These are phyloP conservation scores for Otocyon megalotis DNA, from an alignment of 2,113 vertebrate species.

Conservation along the genomic window DNA sequence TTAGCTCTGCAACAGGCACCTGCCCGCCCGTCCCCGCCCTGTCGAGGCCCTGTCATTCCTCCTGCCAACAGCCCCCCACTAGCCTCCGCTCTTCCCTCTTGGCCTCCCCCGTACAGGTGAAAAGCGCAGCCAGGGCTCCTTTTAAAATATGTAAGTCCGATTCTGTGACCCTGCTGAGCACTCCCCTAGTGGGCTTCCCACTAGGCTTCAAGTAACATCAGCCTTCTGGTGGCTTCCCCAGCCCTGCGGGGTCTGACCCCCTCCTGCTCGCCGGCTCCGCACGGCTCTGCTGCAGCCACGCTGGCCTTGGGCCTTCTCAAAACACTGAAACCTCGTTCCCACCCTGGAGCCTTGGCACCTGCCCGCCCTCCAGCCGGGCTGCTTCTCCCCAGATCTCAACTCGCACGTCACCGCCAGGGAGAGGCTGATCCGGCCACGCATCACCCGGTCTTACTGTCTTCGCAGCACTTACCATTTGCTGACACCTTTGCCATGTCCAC, in stretches of 20 bases:
- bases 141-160: not conserved
- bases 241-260: no score
- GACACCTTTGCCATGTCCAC: not conserved
- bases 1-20: not conserved
- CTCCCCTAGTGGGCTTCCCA: not conserved
- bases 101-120: no score
- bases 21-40: not conserved
- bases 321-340: fast-evolving
- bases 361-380: not conserved
- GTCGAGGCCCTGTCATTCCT: not conserved
- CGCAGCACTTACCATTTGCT: not conserved
- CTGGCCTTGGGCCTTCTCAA: not conserved
- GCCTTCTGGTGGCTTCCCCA: not conserved
- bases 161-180: not conserved
- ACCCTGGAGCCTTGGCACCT: not conserved
- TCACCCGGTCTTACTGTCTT: not conserved
- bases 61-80: not conserved
- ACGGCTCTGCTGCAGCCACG: not conserved
- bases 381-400: not conserved
- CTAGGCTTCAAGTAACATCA: not conserved
- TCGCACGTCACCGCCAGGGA: not conserved
- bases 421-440: not conserved
- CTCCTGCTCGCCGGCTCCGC: not conserved
- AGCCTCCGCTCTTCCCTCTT: no score
- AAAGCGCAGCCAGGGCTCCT: not conserved